Base-by-base conservation (phyloP, 2,888 invertebrate genomes). In the Acrocyrtus sp. region DNA sequence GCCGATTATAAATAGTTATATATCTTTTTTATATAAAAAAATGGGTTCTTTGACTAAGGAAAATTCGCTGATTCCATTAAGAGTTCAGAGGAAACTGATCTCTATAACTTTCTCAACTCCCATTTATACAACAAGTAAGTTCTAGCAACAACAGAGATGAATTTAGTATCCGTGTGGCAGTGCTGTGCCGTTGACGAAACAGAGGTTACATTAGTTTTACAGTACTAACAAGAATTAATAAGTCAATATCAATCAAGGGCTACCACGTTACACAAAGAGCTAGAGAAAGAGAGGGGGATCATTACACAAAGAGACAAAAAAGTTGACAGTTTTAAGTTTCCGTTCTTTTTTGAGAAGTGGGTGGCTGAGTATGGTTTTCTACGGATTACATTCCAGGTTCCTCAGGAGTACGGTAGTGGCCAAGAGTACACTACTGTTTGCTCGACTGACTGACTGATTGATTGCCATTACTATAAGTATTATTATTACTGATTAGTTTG, bases 41-140 rank as follows among this genome's bases (percentile, higher is more conserved):
- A n/a, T n/a, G n/a, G n/a, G 70, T 70, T 51, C 62, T 43, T 63
- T 63, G 62, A 62, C 62, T 62, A 70, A 41, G 27, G 70, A 45
- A 45, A 70, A 70, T 34, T 48, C 50, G 51, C 70, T 70, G 70
- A 62, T 70, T 57, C 70, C 10, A 58, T 39, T 26, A 62, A 12
- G n/a, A 53, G 43, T n/a, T n/a, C n/a, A n/a, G n/a, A n/a, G n/a
- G n/a, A n/a, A n/a, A n/a, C n/a, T n/a, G n/a, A n/a, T 53, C 48
- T 66, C 48, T 57, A 57, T 24, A 57, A 65, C 54, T 57, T 56
- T 56, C 47, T 60, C 60, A 58, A 48, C 47, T 60, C 60, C 60
- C 60, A 60, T 48, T 60, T 60, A 60, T 47, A 60, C 60, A 60
- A 60, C 48, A 58, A 22, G n/a, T 58, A 60, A 34, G n/a, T n/a